Conservation (phyloP, 2,888 invertebrate genomes). For the Drosophila niveifrons region DNA sequence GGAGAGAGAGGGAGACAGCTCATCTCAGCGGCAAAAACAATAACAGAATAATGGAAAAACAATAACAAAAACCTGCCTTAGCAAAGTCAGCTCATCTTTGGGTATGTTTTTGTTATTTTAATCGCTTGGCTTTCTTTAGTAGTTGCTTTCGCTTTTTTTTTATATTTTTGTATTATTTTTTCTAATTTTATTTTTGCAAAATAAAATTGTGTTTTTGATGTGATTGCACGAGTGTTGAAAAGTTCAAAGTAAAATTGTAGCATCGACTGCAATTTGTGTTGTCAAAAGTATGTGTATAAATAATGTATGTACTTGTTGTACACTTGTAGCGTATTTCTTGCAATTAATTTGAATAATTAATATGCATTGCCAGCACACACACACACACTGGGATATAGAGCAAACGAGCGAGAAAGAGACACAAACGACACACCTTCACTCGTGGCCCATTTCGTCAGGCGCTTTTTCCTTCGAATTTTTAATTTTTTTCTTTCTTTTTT, state of each 20-base stretch:
- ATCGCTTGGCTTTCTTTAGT: background rate
- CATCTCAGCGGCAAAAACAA: conserved; percentile 6
- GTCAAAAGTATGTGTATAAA: conserved; percentile 19
- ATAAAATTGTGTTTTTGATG: conserved; percentile 6
- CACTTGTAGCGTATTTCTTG: conserved; percentile 59
- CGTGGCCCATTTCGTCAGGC: conserved; percentile 72
- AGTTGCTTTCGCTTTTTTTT: conserved; percentile 8
- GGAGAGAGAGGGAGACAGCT: conserved; percentile 12
- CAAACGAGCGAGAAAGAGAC: conserved; percentile 6
- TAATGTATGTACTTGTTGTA: conserved; percentile 26
- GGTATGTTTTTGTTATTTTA: conserved; percentile 1
- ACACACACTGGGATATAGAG: conserved; percentile 11
- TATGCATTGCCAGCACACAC: conserved; percentile 55
- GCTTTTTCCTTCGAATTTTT: conserved; percentile 64
- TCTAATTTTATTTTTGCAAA: conserved; percentile 2
- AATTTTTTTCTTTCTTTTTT: conserved; percentile 49
- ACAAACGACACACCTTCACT: conserved; percentile 71
- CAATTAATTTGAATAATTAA: conserved; percentile 80
- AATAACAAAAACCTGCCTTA: conserved; percentile 26
- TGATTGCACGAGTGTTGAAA: background rate
- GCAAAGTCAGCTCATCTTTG: conserved; percentile 23
- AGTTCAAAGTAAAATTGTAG: background rate
- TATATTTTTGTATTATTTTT: conserved; percentile 6
- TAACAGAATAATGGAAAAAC: conserved; percentile 11
- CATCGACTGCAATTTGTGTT: conserved; percentile 13